Conservation (phyloP, 2,113 vertebrate genomes). For the Circaetus cinerascens region DNA sequence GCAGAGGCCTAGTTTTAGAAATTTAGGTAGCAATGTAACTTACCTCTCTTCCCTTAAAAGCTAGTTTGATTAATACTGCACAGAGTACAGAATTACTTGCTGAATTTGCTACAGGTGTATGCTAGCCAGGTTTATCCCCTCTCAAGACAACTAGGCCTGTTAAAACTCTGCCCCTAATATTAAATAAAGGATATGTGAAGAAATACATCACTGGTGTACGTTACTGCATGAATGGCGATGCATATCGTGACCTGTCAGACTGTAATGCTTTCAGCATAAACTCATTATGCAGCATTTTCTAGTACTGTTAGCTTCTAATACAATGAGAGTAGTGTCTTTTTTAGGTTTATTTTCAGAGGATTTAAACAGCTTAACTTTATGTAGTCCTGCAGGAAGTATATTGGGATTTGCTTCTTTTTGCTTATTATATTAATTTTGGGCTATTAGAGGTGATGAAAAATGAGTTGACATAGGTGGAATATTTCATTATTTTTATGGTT, state of each 20-base stretch:
- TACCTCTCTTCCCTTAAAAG: not conserved
- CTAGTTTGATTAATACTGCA: not conserved
- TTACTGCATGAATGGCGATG: not conserved
- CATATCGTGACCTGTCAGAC: not conserved
- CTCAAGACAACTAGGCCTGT: not conserved
- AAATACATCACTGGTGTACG: not conserved
- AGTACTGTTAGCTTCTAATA: not conserved
- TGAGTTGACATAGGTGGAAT: not conserved
- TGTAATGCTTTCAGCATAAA: not conserved
- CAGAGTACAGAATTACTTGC: not conserved
- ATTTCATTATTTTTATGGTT: not conserved
- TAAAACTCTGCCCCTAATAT: not conserved
- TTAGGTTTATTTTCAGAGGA: not conserved
- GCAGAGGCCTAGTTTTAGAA: not conserved
- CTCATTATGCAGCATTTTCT: not conserved
- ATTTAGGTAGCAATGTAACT: not conserved
- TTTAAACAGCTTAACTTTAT: slow-evolving; percentile 22
- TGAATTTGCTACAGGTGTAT: not conserved
- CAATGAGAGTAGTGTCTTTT: not conserved
- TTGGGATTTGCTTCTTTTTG: slow-evolving; percentile 7
- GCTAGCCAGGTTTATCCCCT: not conserved
- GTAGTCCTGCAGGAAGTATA: not conserved
- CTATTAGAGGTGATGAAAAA: slow-evolving; percentile 13
- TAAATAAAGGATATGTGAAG: not conserved
- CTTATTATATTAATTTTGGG: not conserved